Percentiles rank a stretch among this genome's conserved stretches.
Evolutionary conservation across 2,797 vertebrate genomes (phyloP).

Genomic region (Lutjanus campechanus): DNA sequence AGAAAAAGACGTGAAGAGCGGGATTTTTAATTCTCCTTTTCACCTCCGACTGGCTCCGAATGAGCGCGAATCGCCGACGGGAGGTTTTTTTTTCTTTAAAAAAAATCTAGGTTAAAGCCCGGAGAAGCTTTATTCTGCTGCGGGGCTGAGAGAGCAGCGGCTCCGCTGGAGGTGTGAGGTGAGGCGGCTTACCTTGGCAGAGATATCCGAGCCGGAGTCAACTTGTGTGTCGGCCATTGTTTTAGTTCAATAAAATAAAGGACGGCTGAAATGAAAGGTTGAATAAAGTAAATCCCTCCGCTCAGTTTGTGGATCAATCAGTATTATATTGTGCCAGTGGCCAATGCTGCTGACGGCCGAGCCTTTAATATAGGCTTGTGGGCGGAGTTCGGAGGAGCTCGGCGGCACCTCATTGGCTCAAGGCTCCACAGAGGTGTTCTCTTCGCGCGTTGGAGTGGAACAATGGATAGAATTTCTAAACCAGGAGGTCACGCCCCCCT

Average conservation of each 20-base stretch:
- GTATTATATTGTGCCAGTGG: slow-evolving; percentile 83
- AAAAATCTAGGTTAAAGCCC: slow-evolving; percentile 54
- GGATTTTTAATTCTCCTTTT: not conserved
- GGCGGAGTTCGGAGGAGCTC: slow-evolving; percentile 74
- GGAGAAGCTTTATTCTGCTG: slow-evolving; percentile 10
- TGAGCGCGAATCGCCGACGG: slow-evolving; percentile 56
- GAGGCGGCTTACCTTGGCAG: slow-evolving; percentile 85
- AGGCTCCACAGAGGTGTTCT: slow-evolving; percentile 62
- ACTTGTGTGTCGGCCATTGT: slow-evolving; percentile 88
- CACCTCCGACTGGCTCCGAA: slow-evolving; percentile 10
- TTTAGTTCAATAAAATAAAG: slow-evolving; percentile 73
- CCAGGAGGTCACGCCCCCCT: slow-evolving; percentile 77
- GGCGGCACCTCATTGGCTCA: slow-evolving; percentile 71
- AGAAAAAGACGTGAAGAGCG: not conserved
- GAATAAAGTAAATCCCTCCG: slow-evolving; percentile 75
- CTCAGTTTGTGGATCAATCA: slow-evolving; percentile 51
- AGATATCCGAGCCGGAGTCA: slow-evolving; percentile 84
- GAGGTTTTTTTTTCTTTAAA: not conserved
- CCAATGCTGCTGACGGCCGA: slow-evolving; percentile 76
- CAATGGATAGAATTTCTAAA: slow-evolving; percentile 84
- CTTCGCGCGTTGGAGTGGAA: slow-evolving; percentile 77
- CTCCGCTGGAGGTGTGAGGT: not conserved
- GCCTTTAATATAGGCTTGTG: slow-evolving; percentile 81
- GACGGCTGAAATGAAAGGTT: slow-evolving; percentile 77
- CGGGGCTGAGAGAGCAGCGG: not conserved